Evolutionary conservation across 1,140 invertebrate genomes (phyloP).

Genomic region (Solenopsis invicta): DNA sequence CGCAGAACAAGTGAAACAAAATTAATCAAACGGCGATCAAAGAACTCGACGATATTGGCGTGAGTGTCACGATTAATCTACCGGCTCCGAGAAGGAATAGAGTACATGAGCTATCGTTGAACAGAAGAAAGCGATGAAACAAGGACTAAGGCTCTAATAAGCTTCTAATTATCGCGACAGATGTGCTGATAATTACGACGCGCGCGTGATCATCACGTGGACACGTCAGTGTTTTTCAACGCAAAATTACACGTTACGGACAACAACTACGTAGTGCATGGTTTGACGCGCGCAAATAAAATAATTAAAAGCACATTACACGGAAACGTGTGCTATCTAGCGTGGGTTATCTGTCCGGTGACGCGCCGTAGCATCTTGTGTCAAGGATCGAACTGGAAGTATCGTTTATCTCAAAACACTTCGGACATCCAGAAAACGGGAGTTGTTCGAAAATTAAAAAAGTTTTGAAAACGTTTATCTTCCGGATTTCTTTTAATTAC

Average conservation of each 20-base stretch:
- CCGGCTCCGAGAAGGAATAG: no score
- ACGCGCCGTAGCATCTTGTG: neutral
- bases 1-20: slow-evolving; percentile 52
- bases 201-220: slow-evolving; percentile 66
- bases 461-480: neutral
- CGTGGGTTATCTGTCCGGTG: slow-evolving; percentile 54
- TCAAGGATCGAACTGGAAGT: slow-evolving; percentile 18
- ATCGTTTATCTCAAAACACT: neutral
- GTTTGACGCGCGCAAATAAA: slow-evolving; percentile 78
- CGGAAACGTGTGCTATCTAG: slow-evolving; percentile 43
- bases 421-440: neutral
- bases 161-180: slow-evolving; percentile 78
- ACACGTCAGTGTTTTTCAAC: slow-evolving; percentile 69
- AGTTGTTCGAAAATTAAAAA: neutral
- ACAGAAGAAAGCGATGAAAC: slow-evolving; percentile 47
- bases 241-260: slow-evolving; percentile 68
- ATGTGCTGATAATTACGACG: slow-evolving; percentile 74
- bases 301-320: slow-evolving; percentile 83
- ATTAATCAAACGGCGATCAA: slow-evolving; percentile 61
- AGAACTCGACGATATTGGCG: slow-evolving; percentile 28
- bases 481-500: slow-evolving; percentile 2
- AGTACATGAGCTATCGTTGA: neutral
- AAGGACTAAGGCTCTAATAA: slow-evolving; percentile 75
- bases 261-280: slow-evolving; percentile 65
- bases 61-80: slow-evolving; percentile 26